A percentile compares a stretch with the other conserved stretches of the same genome.
phyloP scores from a whole-genome alignment of 2,888 invertebrate genomes.

The Campaea margaritaria region DNA sequence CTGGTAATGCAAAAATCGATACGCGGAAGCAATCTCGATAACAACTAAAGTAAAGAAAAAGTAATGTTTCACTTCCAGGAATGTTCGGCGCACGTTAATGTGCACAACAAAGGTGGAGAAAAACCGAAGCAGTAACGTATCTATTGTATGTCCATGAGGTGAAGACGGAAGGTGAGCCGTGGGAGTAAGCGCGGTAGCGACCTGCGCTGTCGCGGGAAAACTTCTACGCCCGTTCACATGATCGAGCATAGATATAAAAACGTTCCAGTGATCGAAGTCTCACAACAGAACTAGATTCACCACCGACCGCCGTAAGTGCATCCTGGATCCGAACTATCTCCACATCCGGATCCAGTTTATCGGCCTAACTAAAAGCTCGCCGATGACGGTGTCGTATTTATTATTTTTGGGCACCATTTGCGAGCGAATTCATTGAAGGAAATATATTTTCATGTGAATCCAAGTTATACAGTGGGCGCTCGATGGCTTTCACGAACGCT shows the following conservation, averaged over 20 bases:
- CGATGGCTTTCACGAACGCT: slow-evolving; percentile 50
- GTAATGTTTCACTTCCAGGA: slow-evolving; percentile 76
- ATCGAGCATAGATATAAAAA: slow-evolving; percentile 48
- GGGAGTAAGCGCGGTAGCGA: slow-evolving; percentile 68
- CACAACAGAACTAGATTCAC: slow-evolving; percentile 44
- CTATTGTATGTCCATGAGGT: slow-evolving; percentile 73
- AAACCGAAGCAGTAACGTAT: slow-evolving; percentile 68
- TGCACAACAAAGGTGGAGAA: slow-evolving; percentile 74
- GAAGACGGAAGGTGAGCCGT: slow-evolving; percentile 75
- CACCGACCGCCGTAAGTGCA: slow-evolving; percentile 32
- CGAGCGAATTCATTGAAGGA: slow-evolving; percentile 56
- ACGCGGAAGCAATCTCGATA: slow-evolving; percentile 73
- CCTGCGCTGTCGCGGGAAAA: slow-evolving; percentile 73
- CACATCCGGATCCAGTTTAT: slow-evolving; percentile 46
- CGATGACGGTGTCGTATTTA: slow-evolving; percentile 48
- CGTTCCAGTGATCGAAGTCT: slow-evolving; percentile 43
- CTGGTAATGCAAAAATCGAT: slow-evolving; percentile 61
- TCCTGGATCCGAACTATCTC: slow-evolving; percentile 22
- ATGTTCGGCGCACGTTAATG: slow-evolving; percentile 69
- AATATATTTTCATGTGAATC: slow-evolving; percentile 51
- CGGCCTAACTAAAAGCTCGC: slow-evolving; percentile 44
- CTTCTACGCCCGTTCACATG: slow-evolving; percentile 63
- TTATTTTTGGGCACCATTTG: slow-evolving; percentile 53
- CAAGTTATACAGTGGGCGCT: slow-evolving; percentile 44
- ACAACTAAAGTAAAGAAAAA: slow-evolving; percentile 68